Conservation (phyloP, 92 coral and sea anemone genomes). For the Muricea muricata region DNA sequence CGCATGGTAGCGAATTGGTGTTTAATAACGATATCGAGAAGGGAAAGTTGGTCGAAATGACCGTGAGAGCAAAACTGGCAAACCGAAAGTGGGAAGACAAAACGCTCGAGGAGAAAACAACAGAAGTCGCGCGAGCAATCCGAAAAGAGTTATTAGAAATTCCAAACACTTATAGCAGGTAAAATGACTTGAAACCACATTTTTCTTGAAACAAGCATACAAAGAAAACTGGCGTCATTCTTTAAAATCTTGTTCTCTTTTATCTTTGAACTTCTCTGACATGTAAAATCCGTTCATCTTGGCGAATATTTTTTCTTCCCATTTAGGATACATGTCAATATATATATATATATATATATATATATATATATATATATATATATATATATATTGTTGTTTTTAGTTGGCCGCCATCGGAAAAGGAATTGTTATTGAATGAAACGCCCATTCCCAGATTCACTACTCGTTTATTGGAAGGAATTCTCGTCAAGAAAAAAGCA, state of each 20-base stretch:
- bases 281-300: no score
- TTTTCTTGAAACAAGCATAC: not conserved
- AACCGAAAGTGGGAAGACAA: slow-evolving; percentile 2
- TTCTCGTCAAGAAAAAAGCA: not conserved
- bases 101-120: slow-evolving; percentile 28
- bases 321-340: no score
- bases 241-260: not conserved
- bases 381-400: no score
- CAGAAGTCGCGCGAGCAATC: slow-evolving; percentile 27
- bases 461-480: not conserved
- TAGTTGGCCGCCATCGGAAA: not conserved
- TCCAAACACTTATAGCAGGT: slow-evolving; percentile 20
- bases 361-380: no score
- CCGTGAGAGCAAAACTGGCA: slow-evolving; percentile 15
- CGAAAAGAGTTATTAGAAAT: slow-evolving; percentile 26
- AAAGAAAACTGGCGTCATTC: slow-evolving; percentile 10
- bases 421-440: not conserved
- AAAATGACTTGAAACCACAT: no score
- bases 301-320: no score
- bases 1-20: slow-evolving; percentile 30
- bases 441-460: not conserved
- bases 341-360: no score
- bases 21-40: slow-evolving; percentile 31
- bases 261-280: no score
- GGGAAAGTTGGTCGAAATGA: slow-evolving; percentile 35